Evolutionary conservation across 2,113 vertebrate genomes (phyloP), one percentile per base, ranked within the genome.

Genomic region (Atlantisia rogersi): DNA sequence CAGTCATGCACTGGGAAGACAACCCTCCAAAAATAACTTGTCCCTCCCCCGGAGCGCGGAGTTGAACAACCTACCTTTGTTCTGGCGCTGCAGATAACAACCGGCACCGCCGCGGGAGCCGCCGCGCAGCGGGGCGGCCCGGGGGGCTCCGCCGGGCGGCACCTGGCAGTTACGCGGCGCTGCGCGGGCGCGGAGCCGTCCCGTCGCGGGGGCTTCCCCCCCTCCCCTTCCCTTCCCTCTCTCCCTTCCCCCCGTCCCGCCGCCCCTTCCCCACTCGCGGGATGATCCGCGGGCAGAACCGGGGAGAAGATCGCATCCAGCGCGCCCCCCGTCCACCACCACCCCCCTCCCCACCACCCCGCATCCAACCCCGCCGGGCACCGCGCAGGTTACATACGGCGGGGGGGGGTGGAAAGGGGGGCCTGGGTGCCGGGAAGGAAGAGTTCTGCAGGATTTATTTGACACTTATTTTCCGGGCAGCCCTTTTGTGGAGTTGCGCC

Each of bases 51-150:
- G 69, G 89, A 97, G 97, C 97, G 98, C 97, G 97, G 98, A 98
- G 98, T 98, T 98, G 97, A 98, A 97, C 94, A 98, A 97, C 98
- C 98, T 98, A 98, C 98, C 98, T 98, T 99, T 99, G 98, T 98
- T 98, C 98, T 98, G 97, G 97, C 96, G 98, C 97, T 97, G 96
- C 98, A 98, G 98, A 98, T 98, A 98, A 98, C 98, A 96, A 98
- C 98, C 97, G 98, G 98, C 97, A 98, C 62, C 68, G 52, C 86
- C 42, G 68, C 86, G 59, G 83, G 60, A 65, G 62, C 83, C 69
- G 37, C 78, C 86, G 68, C 84, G 62, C 65, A 55, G 77, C 85
- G 65, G 77, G 78, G 59, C 71, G 42, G 82, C 62, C 62, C 82
- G 81, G 68, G 81, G 81, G 68, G 46, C 44, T 65, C 76, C 7